These are phyloP conservation scores for Pseudopodoces humilis DNA, from an alignment of 2,113 vertebrate species.

Conservation along the genomic window DNA sequence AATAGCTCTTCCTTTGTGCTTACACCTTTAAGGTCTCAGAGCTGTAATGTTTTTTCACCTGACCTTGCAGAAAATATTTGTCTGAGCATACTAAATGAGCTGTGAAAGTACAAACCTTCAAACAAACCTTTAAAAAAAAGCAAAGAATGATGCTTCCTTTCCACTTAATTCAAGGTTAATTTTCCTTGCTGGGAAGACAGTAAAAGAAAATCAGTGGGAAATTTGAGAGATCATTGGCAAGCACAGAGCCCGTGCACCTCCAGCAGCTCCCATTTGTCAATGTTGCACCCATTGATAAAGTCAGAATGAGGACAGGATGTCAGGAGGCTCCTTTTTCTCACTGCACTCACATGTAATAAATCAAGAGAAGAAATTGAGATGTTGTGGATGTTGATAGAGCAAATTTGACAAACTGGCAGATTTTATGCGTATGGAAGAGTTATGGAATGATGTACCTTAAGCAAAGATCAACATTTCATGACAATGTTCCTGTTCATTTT, in stretches of 20 bases:
- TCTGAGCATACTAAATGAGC: neutral
- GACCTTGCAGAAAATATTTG: slow-evolving; percentile 6
- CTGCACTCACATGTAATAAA: neutral
- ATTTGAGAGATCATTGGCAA: neutral
- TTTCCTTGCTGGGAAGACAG: neutral
- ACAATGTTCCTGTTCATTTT: neutral
- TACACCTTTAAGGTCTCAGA: neutral
- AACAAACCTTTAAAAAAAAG: neutral
- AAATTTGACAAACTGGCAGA: neutral
- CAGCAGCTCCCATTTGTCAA: slow-evolving; percentile 40
- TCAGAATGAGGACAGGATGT: slow-evolving; percentile 13
- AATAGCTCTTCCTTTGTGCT: neutral
- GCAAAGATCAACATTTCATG: neutral
- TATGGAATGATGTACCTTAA: neutral
- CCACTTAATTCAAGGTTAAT: slow-evolving; percentile 35
- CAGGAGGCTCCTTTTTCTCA: neutral
- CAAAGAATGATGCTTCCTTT: neutral
- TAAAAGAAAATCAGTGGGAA: neutral
- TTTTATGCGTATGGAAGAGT: neutral
- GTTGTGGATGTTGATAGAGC: neutral
- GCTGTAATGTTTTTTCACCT: neutral
- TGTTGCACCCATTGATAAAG: slow-evolving; percentile 52
- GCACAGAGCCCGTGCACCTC: neutral
- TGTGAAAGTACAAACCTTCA: neutral
- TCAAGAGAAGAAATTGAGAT: neutral